phyloP scores from a whole-genome alignment of 64 coral and sea anemone species.

The Montipora foliosa region DNA sequence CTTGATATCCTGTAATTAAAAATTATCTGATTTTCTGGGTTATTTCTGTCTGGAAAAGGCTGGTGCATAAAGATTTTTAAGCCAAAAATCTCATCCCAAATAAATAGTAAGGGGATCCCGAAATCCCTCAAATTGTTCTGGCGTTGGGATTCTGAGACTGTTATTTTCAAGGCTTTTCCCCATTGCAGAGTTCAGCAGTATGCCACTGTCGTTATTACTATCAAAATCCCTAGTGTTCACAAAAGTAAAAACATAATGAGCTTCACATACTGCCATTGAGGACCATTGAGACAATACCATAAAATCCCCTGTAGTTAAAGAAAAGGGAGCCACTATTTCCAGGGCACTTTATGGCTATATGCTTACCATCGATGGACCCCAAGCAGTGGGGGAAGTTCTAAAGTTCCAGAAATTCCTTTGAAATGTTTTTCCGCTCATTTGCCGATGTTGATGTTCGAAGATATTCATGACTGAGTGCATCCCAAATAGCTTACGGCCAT shows the following conservation, averaged over 20 bases:
- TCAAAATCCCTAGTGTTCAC: too few relatives aligned
- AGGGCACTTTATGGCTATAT: slow-evolving; percentile 27
- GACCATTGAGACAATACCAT: too few relatives aligned
- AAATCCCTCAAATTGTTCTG: slow-evolving; percentile 42
- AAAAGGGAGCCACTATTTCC: too few relatives aligned
- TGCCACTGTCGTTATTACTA: slow-evolving; percentile 46
- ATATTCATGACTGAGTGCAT: slow-evolving; percentile 32
- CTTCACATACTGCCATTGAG: too few relatives aligned
- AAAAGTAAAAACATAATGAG: too few relatives aligned
- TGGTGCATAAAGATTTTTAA: too few relatives aligned
- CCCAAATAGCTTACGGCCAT: slow-evolving; percentile 30
- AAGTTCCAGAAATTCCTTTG: slow-evolving; percentile 9
- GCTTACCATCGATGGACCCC: slow-evolving; percentile 37
- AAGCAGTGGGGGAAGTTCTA: slow-evolving; percentile 55
- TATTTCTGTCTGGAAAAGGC: too few relatives aligned
- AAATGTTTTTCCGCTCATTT: slow-evolving; percentile 52
- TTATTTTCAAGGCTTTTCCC: slow-evolving; percentile 46
- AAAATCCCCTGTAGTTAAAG: too few relatives aligned
- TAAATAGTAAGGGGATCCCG: slow-evolving; percentile 41
- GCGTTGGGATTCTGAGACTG: slow-evolving; percentile 44
- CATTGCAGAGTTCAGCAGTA: slow-evolving; percentile 41
- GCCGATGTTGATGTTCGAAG: slow-evolving; percentile 29
- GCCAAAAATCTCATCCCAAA: slow-evolving; percentile 25
- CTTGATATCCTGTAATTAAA: slow-evolving; percentile 55
- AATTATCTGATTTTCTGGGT: too few relatives aligned